phyloP scores from a whole-genome alignment of 2,113 vertebrate species.

The Peromyscus leucopus region DNA sequence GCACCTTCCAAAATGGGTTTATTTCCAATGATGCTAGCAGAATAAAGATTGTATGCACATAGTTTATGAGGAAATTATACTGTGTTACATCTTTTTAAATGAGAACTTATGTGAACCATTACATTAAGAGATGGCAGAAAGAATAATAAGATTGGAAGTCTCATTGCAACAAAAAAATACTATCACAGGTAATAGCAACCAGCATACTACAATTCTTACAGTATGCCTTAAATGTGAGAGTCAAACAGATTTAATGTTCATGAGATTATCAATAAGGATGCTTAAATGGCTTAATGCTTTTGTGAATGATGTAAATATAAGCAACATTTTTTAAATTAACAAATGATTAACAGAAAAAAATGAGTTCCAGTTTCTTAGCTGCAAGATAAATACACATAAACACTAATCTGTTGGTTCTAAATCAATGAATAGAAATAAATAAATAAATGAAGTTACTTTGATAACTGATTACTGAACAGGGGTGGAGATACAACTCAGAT shows the following conservation, averaged over 20 bases:
- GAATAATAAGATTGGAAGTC: conserved; percentile 19
- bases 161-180: conserved; percentile 4
- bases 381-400: not conserved
- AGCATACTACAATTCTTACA: not conserved
- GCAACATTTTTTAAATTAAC: not conserved
- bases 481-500: not conserved
- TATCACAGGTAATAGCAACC: not conserved
- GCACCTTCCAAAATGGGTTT: not conserved
- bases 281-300: not conserved
- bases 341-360: conserved; percentile 1
- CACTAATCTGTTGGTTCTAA: not conserved
- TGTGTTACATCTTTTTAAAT: conserved; percentile 32
- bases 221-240: not conserved
- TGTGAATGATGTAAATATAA: not conserved
- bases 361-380: not conserved
- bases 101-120: conserved; percentile 23
- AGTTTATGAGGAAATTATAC: conserved; percentile 59
- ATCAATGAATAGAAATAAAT: not conserved
- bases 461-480: not conserved
- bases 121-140: conserved; percentile 5
- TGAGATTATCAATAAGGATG: not conserved
- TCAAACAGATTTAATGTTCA: not conserved
- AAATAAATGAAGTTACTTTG: not conserved
- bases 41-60: conserved; percentile 2
- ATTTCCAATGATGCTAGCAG: conserved; percentile 32